A percentile compares a stretch with the other conserved stretches of the same genome.
These are phyloP conservation scores for Gibbula magus DNA, from an alignment of 2,888 invertebrate genomes.

Conservation along the genomic window DNA sequence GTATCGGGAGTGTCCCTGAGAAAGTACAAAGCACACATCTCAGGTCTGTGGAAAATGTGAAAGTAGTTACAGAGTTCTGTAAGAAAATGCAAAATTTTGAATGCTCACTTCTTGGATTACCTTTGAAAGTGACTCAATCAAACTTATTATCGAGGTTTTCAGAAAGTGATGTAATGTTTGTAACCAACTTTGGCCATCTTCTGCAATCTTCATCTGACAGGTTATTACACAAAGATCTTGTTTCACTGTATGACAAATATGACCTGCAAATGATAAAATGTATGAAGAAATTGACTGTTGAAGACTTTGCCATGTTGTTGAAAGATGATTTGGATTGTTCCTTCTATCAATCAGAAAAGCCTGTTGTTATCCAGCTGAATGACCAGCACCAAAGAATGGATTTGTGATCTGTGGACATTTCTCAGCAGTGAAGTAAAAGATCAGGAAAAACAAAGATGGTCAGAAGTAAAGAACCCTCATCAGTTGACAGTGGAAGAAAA, in stretches of 20 bases:
- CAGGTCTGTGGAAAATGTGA: background rate
- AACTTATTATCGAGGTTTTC: background rate
- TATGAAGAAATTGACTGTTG: background rate
- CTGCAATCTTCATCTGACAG: constrained; percentile 20
- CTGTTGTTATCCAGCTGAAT: too few relatives aligned
- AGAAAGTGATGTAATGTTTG: background rate
- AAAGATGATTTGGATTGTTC: background rate
- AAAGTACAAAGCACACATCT: background rate
- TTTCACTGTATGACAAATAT: background rate
- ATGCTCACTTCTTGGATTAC: background rate
- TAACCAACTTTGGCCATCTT: background rate
- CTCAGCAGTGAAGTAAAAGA: background rate
- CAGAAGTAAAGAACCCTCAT: too few relatives aligned
- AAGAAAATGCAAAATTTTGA: background rate
- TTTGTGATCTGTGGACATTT: background rate
- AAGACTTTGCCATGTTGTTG: background rate
- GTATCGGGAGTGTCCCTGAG: background rate
- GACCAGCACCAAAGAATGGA: background rate
- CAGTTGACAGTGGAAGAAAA: too few relatives aligned
- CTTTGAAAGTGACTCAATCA: background rate
- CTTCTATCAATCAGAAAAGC: too few relatives aligned
- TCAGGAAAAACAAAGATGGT: too few relatives aligned
- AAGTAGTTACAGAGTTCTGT: background rate
- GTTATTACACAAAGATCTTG: constrained; percentile 11
- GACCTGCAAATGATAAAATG: background rate